These are phyloP conservation scores for Nematopogon swammerdamellus DNA, from an alignment of 2,888 invertebrate genomes.

Conservation along the genomic window DNA sequence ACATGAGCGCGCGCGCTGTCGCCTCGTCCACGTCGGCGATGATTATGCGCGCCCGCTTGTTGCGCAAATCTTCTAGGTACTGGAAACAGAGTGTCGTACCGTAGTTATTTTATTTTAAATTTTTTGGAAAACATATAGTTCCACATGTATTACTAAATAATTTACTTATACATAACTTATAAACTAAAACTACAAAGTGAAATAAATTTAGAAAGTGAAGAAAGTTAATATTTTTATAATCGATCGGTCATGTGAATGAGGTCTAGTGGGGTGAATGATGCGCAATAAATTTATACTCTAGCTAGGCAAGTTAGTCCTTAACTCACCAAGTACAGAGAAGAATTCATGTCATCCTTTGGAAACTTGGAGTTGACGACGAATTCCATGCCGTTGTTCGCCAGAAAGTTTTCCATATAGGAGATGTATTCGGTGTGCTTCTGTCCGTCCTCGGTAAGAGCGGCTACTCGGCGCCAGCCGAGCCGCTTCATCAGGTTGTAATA, in stretches of 20 bases:
- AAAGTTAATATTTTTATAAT: too few species aligned
- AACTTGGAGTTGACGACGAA: conserved; percentile 70
- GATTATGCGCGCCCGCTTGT: conserved; percentile 68
- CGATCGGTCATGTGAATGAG: too few species aligned
- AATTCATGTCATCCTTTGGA: conserved; percentile 51
- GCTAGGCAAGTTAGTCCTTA: not conserved
- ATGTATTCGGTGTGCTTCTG: conserved; percentile 78
- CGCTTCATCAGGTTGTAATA: conserved; percentile 39
- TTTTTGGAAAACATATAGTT: too few species aligned
- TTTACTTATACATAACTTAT: too few species aligned
- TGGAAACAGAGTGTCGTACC: conserved; percentile 29
- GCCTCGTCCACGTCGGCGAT: conserved; percentile 77
- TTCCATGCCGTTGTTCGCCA: conserved; percentile 60
- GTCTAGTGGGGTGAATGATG: too few species aligned
- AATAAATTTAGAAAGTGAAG: too few species aligned
- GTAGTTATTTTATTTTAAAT: conserved; percentile 6
- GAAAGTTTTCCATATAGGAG: conserved; percentile 62
- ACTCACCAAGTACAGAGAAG: conserved; percentile 58
- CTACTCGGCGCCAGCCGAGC: conserved; percentile 68
- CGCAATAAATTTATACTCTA: too few species aligned
- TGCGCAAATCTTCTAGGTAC: conserved; percentile 64
- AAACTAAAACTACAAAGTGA: too few species aligned
- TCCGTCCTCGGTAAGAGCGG: conserved; percentile 74
- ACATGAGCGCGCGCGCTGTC: conserved; percentile 74
- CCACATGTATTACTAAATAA: too few species aligned